phyloP scores from a whole-genome alignment of 2,113 vertebrate species.

The Nansenia antarctica region DNA sequence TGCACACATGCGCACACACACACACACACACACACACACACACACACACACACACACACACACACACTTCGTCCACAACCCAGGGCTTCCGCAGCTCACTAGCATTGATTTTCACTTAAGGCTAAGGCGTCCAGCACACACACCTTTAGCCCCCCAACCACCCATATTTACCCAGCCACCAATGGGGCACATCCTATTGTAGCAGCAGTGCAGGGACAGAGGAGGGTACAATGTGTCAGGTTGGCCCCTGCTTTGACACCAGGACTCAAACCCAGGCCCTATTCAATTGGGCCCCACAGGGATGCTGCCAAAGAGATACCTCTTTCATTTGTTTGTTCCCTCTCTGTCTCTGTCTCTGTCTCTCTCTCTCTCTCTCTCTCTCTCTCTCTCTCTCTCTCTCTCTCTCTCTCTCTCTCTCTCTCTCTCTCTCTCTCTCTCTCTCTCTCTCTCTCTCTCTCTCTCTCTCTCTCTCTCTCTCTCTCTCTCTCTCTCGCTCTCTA shows the following conservation, averaged over 20 bases:
- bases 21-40: slow-evolving; percentile 28
- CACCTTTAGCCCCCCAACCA: slow-evolving; percentile 62
- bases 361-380: not conserved
- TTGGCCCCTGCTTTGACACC: slow-evolving; percentile 61
- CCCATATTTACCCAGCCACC: slow-evolving; percentile 72
- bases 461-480: too few species aligned
- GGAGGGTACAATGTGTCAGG: slow-evolving; percentile 59
- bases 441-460: too few species aligned
- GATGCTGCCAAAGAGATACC: slow-evolving; percentile 45
- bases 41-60: slow-evolving; percentile 21
- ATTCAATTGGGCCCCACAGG: slow-evolving; percentile 64
- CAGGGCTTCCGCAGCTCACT: slow-evolving; percentile 49
- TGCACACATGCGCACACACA: not conserved
- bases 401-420: slow-evolving; percentile 7
- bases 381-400: slow-evolving; percentile 3
- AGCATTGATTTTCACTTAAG: slow-evolving; percentile 78
- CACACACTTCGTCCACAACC: slow-evolving; percentile 11
- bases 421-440: too few species aligned
- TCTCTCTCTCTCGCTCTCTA: too few species aligned
- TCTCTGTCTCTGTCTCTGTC: not conserved
- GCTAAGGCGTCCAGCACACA: slow-evolving; percentile 56
- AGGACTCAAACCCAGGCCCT: slow-evolving; percentile 43
- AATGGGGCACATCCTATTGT: slow-evolving; percentile 69
- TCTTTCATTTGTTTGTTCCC: slow-evolving; percentile 55
- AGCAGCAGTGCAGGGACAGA: slow-evolving; percentile 47